phyloP scores from a whole-genome alignment of 2,113 vertebrate species.

The Alectura lathami region DNA sequence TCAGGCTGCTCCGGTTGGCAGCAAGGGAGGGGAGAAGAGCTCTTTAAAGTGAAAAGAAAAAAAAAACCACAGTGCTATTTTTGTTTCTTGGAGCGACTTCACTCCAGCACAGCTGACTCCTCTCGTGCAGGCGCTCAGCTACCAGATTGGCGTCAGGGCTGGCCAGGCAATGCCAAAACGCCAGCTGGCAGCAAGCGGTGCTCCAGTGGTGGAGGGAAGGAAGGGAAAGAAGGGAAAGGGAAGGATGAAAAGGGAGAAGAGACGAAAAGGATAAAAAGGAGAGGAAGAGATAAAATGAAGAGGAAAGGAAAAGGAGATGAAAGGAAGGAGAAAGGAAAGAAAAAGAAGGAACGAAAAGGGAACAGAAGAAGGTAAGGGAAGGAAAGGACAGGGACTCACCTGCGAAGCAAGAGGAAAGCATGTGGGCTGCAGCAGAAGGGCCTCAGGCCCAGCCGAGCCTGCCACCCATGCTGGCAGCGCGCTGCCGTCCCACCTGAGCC shows the following conservation, averaged over 20 bases:
- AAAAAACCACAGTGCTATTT: neutral
- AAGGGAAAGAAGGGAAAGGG: neutral
- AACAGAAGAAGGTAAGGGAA: neutral
- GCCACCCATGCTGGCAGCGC: fast-evolving
- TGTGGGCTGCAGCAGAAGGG: neutral
- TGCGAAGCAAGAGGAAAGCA: neutral
- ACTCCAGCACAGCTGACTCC: slow-evolving; percentile 55
- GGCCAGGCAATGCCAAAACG: neutral
- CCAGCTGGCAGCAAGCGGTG: neutral
- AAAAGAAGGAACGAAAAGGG: too few relatives aligned
- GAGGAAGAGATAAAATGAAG: neutral
- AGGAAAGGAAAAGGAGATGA: neutral
- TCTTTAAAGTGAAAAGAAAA: neutral
- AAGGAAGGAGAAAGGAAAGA: neutral
- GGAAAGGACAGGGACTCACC: neutral
- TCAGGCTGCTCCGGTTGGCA: neutral
- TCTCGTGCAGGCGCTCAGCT: neutral
- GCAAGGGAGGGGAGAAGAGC: neutral
- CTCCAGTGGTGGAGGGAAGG: neutral
- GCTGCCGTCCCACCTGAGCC: neutral
- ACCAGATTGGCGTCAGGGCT: neutral
- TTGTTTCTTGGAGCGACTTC: neutral
- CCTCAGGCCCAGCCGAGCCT: neutral
- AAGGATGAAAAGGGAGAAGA: neutral
- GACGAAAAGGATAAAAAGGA: too few relatives aligned